These are phyloP conservation scores for Macquaria australasica DNA, from an alignment of 2,113 vertebrate genomes.

Conservation along the genomic window DNA sequence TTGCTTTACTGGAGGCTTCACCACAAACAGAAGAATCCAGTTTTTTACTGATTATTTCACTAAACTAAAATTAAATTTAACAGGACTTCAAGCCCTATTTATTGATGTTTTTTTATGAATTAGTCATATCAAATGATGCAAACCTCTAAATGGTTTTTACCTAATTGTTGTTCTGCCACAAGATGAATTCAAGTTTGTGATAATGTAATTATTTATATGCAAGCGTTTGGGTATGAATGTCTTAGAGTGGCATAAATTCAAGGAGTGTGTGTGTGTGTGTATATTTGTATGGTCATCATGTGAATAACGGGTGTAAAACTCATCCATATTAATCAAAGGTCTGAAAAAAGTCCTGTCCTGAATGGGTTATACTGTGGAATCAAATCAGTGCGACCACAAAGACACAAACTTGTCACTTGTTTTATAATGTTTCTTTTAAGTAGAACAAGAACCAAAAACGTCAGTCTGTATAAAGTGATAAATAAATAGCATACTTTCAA, in stretches of 20 bases:
- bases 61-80: slow-evolving; percentile 19
- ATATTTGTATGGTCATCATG: not conserved
- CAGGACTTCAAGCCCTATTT: not conserved
- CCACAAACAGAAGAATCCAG: not conserved
- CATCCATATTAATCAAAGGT: slow-evolving; percentile 2
- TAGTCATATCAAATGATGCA: slow-evolving; percentile 17
- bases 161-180: slow-evolving; percentile 11
- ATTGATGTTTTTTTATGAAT: slow-evolving; percentile 24
- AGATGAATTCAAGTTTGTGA: slow-evolving; percentile 24
- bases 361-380: not conserved
- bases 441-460: not conserved
- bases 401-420: not conserved
- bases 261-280: not conserved
- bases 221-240: slow-evolving; percentile 4
- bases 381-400: not conserved
- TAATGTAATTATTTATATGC: slow-evolving; percentile 2
- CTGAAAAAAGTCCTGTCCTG: not conserved
- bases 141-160: slow-evolving; percentile 7
- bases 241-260: not conserved
- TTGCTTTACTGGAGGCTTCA: slow-evolving; percentile 10
- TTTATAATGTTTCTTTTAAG: not conserved
- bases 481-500: not conserved
- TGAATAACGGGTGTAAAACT: not conserved
- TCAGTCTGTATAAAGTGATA: not conserved
- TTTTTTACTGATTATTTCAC: slow-evolving; percentile 13